phyloP scores from a whole-genome alignment of 2,888 invertebrate species.

The Byasa hedistus region DNA sequence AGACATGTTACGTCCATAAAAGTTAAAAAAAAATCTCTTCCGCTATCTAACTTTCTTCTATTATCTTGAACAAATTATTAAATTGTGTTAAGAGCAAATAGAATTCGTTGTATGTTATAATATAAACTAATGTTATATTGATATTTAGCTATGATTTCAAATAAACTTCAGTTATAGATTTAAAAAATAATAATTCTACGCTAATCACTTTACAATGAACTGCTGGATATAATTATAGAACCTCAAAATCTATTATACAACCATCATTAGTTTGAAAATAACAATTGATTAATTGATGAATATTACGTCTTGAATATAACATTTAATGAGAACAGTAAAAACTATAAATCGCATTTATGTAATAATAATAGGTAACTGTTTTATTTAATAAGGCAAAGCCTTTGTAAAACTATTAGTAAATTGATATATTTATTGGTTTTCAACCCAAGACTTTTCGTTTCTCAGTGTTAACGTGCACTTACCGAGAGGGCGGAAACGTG shows the following conservation, averaged over 20 bases:
- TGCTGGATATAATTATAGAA: background rate
- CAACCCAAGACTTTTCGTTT: constrained; percentile 9
- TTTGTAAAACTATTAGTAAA: too few species aligned
- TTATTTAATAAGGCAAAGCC: too few species aligned
- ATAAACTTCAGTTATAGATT: too few species aligned
- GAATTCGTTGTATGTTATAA: too few species aligned
- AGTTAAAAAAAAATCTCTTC: constrained; percentile 12
- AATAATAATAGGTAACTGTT: too few species aligned
- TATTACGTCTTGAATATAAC: too few species aligned
- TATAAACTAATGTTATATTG: too few species aligned
- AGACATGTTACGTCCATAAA: constrained; percentile 1
- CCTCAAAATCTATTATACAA: background rate
- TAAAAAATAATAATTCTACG: too few species aligned
- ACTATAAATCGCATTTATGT: too few species aligned
- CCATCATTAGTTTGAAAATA: background rate
- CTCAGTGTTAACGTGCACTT: constrained; percentile 50
- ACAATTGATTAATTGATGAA: background rate
- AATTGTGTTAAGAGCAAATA: background rate
- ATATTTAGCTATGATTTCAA: too few species aligned
- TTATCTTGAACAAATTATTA: background rate
- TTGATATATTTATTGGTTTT: background rate
- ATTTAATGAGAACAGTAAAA: too few species aligned
- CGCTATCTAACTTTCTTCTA: constrained; percentile 5
- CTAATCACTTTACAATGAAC: too few species aligned
- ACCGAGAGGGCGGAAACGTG: constrained; percentile 53